Percentiles rank a stretch among this genome's conserved stretches.
phyloP scores from a whole-genome alignment of 2,888 invertebrate species.

The Sinotaia quadrata region DNA sequence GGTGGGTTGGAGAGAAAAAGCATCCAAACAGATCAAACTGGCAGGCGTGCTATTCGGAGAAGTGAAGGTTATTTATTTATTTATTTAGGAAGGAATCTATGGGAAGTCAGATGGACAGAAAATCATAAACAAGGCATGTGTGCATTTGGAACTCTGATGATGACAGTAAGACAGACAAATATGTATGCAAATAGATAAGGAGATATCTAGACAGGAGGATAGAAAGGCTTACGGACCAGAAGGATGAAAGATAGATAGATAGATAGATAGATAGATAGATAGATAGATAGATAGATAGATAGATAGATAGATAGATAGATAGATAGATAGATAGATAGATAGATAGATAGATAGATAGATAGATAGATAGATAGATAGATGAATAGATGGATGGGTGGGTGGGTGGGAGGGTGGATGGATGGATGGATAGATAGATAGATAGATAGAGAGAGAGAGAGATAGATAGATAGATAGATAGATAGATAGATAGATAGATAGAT shows the following conservation, averaged over 20 bases:
- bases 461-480: background rate
- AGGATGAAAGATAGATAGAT: constrained; percentile 1
- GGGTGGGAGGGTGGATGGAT: too few species aligned
- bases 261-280: background rate
- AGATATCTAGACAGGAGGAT: background rate
- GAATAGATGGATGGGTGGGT: too few species aligned
- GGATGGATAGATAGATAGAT: too few species aligned
- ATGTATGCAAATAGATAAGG: background rate
- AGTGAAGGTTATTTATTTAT: too few species aligned
- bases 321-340: background rate
- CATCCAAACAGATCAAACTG: too few species aligned
- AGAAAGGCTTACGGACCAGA: background rate
- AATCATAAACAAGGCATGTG: background rate
- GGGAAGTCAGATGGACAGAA: background rate
- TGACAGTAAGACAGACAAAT: background rate
- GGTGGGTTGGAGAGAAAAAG: too few species aligned
- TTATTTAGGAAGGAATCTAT: too few species aligned
- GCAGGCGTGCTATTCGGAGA: too few species aligned
- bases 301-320: background rate
- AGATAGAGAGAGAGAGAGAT: too few species aligned
- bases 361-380: too few species aligned
- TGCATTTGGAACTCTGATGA: too few species aligned
- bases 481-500: background rate
- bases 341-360: background rate
- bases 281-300: background rate